Evolutionary conservation across 2,113 vertebrate species (phyloP), one percentile per base, ranked within the genome.

Genomic region (Malurus cyaneus): DNA sequence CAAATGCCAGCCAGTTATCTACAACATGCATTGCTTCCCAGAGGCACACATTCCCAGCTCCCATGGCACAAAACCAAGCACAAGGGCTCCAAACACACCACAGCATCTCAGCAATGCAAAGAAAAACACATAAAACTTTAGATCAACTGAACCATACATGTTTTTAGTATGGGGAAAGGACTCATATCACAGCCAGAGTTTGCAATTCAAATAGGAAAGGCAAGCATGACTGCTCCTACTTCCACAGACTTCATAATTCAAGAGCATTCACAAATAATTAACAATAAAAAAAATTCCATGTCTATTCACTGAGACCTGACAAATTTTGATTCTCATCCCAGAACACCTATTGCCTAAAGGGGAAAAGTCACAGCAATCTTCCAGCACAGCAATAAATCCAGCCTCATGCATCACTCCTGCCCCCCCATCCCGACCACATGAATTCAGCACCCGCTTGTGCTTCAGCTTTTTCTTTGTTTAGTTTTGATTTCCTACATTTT

Each of bases 401-500:
- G 61, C 47, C 26, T 41, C 50, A 9, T 1, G 8, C 34, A 56
- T 36, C 15, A 15, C 29, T 70, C 42, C 26, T 44, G 11, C 41
- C 4, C 67, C 4, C 8, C 50, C 31, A 60, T 26, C 50, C 69
- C 34, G 32, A 39, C 31, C 49, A 76, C 59, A 60, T 2, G 36
- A 73, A 83, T 62, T 32, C 65, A 86, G 19, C 64, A 11, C 77
- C 73, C 3, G 5, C 41, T 41, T 10, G 32, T 6, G 12, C 59
- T 89, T 59, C 89, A 87, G 87, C 34, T 74, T 74, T 78, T 80
- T 34, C 89, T 92, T 86, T 90, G 94, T 95, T 85, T 47, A 32
- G 67, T 67, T 56, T 32, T 21, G 42, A 50, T 46, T 65, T 72
- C 53, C 47, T 39, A 67, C 62, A 28, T 36, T 72, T 57, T 18